phyloP scores from a whole-genome alignment of 2,888 invertebrate genomes.

The Pammene fasciana region DNA sequence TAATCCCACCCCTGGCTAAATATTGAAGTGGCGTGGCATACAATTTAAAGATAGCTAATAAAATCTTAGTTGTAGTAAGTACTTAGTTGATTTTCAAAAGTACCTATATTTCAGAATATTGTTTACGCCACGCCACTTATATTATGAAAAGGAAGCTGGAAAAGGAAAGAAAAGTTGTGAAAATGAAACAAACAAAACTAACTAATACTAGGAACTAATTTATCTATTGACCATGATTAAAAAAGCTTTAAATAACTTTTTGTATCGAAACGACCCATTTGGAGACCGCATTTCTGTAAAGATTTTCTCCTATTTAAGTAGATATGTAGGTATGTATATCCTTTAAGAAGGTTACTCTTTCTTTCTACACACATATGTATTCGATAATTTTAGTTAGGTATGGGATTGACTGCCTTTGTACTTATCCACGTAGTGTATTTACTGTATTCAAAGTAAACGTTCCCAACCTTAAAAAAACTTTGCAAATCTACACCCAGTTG shows the following conservation, averaged over 20 bases:
- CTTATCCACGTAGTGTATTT: no score
- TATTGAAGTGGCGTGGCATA: neutral
- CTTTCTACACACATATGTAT: no score
- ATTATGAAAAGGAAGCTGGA: constrained; percentile 27
- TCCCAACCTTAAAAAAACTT: no score
- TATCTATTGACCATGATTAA: neutral
- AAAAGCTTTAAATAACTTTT: neutral
- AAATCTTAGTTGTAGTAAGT: no score
- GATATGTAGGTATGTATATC: no score
- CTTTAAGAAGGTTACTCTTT: no score
- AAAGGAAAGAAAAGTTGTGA: constrained; percentile 28
- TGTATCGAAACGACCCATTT: constrained; percentile 5
- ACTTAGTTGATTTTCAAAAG: no score
- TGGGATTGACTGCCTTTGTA: no score
- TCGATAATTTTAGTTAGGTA: no score
- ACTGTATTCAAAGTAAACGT: no score
- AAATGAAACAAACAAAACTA: constrained; percentile 17
- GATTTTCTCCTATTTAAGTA: no score
- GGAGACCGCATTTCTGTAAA: neutral
- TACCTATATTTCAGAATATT: neutral
- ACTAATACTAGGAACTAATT: neutral
- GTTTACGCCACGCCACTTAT: constrained; percentile 1
- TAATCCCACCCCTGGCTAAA: constrained; percentile 7
- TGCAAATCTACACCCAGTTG: no score
- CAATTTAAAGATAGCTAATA: neutral